phyloP scores from a whole-genome alignment of 2,888 invertebrate species.

The Chelonus formosanus region DNA sequence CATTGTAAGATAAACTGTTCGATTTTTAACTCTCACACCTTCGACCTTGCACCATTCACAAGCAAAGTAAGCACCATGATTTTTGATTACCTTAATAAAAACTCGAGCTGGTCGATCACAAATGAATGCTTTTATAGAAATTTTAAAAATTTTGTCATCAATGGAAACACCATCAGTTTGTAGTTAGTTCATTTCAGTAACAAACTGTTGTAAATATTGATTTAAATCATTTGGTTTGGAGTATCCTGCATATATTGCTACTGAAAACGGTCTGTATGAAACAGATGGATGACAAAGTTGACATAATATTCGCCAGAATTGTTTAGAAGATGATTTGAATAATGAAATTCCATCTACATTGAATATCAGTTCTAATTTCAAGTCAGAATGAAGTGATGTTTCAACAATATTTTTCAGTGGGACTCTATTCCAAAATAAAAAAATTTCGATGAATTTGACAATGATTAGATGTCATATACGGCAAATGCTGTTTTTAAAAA shows the following conservation, averaged over 20 bases:
- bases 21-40: neutral
- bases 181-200: conserved; percentile 23
- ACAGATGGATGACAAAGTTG: too few species aligned
- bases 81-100: neutral
- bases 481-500: too few species aligned
- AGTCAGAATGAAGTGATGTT: too few species aligned
- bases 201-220: conserved; percentile 22
- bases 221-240: neutral
- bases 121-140: conserved; percentile 11
- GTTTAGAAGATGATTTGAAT: conserved; percentile 33
- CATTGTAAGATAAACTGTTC: neutral
- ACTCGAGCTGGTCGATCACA: neutral
- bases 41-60: neutral
- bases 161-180: too few species aligned
- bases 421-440: too few species aligned
- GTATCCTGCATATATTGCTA: conserved; percentile 31
- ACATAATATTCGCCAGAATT: too few species aligned
- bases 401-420: too few species aligned
- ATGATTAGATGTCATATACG: too few species aligned
- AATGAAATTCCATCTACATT: conserved; percentile 38
- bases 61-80: neutral
- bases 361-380: conserved; percentile 28
- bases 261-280: too few species aligned
- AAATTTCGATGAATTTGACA: too few species aligned
- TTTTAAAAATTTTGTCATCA: too few species aligned